Conservation (phyloP, 2,888 invertebrate genomes). For the Adelphocoris suturalis region DNA sequence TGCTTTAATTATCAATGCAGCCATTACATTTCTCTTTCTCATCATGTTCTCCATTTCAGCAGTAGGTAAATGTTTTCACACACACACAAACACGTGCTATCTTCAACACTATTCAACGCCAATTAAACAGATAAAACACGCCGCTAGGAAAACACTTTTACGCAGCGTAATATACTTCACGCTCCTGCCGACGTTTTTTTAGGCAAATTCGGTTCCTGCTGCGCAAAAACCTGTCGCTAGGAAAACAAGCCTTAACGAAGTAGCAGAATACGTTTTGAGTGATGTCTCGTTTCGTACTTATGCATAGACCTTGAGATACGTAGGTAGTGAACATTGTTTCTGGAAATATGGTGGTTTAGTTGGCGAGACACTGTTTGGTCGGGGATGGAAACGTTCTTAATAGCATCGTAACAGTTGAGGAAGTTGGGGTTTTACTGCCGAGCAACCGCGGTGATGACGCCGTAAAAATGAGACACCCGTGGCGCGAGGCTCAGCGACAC, state of each 20-base stretch:
- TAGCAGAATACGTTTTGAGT: background rate
- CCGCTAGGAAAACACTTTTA: too few species aligned
- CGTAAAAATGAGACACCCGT: constrained; percentile 66
- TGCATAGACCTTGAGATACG: background rate
- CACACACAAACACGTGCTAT: too few species aligned
- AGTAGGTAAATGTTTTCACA: too few species aligned
- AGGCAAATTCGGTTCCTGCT: too few species aligned
- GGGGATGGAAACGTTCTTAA: constrained; percentile 6
- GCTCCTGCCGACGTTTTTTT: too few species aligned
- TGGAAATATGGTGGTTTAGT: background rate
- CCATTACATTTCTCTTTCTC: too few species aligned
- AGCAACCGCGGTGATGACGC: constrained; percentile 54
- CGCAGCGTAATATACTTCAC: too few species aligned
- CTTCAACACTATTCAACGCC: too few species aligned
- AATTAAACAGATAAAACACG: too few species aligned
- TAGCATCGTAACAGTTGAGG: constrained; percentile 48
- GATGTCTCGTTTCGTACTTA: background rate
- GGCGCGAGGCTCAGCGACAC: constrained; percentile 25
- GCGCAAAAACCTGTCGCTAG: background rate
- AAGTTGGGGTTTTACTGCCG: constrained; percentile 34
- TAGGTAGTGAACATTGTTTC: background rate
- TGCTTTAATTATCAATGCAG: too few species aligned
- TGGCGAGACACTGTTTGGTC: constrained; percentile 27
- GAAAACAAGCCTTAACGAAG: too few species aligned
- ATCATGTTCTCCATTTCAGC: too few species aligned